Conservation (phyloP, 2,113 vertebrate species). For the Solea senegalensis region DNA sequence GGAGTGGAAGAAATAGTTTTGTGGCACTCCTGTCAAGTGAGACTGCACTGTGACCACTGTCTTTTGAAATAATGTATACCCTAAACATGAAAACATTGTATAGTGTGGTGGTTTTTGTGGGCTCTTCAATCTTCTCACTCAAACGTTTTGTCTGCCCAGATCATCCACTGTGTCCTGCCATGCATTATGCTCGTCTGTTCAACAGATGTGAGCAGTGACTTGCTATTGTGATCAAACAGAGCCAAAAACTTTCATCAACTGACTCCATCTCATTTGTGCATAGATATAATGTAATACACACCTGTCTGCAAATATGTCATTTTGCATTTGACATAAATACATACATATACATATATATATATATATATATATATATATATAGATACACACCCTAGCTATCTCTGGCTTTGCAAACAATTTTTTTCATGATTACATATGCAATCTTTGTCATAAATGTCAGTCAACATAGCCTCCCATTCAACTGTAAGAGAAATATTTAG, state of each 20-base stretch:
- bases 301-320: slow-evolving; percentile 4
- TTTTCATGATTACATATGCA: slow-evolving; percentile 1
- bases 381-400: too few species aligned
- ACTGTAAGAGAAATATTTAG: slow-evolving; percentile 28
- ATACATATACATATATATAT: neutral
- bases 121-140: slow-evolving; percentile 49
- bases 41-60: slow-evolving; percentile 4
- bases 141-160: slow-evolving; percentile 41
- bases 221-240: slow-evolving; percentile 25
- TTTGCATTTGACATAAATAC: neutral
- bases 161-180: slow-evolving; percentile 41
- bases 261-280: neutral
- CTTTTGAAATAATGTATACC: slow-evolving; percentile 14
- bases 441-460: neutral
- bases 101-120: slow-evolving; percentile 41
- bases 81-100: slow-evolving; percentile 31
- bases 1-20: neutral
- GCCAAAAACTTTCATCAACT: neutral
- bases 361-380: too few species aligned
- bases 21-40: neutral
- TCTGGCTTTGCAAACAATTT: neutral
- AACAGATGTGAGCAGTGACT: slow-evolving; percentile 52
- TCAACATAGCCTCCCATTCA: neutral
- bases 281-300: slow-evolving; percentile 8
- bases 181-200: slow-evolving; percentile 52